Base-by-base conservation (phyloP, 2,113 vertebrate genomes). In the Romanogobio albipinnatus region DNA sequence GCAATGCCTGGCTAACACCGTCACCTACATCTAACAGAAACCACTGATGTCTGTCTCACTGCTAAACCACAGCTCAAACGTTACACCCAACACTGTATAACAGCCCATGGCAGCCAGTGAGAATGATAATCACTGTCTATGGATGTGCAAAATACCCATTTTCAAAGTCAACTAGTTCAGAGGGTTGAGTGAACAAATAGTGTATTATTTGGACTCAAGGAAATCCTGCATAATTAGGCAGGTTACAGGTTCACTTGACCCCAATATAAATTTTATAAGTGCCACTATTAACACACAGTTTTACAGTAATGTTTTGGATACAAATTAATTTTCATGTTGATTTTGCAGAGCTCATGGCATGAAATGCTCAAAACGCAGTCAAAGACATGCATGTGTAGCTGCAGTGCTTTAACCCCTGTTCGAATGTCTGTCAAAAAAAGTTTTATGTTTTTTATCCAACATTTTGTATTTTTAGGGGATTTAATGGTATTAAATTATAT, bases 61-160 rank as follows among this genome's bases (percentile, higher is more conserved):
- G 81, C 53, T 62, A 87, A 91, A 91, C 90, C 92, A 87, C 91
- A 91, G 85, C 70, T 81, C 70, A 90, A 91, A 89, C 83, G 89
- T 91, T 90, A 89, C 86, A 88, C 90, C 81, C 84, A 88, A 82
- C 75, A 43, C 73, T 78, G 49, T 45, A 14, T 9, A 51, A 75
- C 53, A 76, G 39, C 39, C 39, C 61, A 64, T 66, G 43, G 78
- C 17, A 81, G 24, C 14, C 78, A n/a, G n/a, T 76, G 33, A 9
- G 9, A 53, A 49, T 29, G 56, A 74, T 74, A 74, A 74, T 74
- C 39, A 73, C 22, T 7, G 43, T 73, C 43, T 73, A 73, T 47
- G 70, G 17, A 74, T 49, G 43, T 29, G 24, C 14, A 51, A 76
- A 51, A 53, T 10, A 43, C 36, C 13, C 10, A 71, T 71, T 71